Conservation (phyloP, 2,888 invertebrate genomes). For the Drosophila borborema region DNA sequence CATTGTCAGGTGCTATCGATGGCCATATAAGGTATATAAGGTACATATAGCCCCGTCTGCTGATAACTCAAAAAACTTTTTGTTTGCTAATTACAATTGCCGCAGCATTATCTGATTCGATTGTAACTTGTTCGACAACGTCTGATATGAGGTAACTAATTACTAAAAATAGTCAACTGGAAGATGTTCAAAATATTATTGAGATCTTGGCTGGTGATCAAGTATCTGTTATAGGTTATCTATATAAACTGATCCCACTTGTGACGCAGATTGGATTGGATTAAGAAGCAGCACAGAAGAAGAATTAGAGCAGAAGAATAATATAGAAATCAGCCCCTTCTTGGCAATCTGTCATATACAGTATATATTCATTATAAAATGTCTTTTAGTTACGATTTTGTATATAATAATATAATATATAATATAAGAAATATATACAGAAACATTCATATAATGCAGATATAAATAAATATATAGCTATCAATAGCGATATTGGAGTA, state of each 20-base stretch:
- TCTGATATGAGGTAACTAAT: slow-evolving; percentile 4
- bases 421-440: no score
- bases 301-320: no score
- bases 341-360: no score
- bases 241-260: neutral
- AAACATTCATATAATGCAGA: no score
- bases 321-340: no score
- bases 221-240: neutral
- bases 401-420: no score
- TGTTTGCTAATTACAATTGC: slow-evolving; percentile 28
- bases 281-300: no score
- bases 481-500: no score
- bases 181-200: neutral
- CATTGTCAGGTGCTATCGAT: slow-evolving; percentile 25
- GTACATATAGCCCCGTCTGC: slow-evolving; percentile 26
- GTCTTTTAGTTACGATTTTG: no score
- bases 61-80: slow-evolving; percentile 20
- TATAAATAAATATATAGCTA: no score
- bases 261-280: no score
- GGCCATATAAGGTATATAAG: slow-evolving; percentile 16
- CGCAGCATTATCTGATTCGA: slow-evolving; percentile 11
- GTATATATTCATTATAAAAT: no score
- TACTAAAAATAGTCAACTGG: neutral
- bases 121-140: neutral
- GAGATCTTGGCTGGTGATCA: neutral